phyloP scores from a whole-genome alignment of 2,888 invertebrate species.

The Machimus rusticus region DNA sequence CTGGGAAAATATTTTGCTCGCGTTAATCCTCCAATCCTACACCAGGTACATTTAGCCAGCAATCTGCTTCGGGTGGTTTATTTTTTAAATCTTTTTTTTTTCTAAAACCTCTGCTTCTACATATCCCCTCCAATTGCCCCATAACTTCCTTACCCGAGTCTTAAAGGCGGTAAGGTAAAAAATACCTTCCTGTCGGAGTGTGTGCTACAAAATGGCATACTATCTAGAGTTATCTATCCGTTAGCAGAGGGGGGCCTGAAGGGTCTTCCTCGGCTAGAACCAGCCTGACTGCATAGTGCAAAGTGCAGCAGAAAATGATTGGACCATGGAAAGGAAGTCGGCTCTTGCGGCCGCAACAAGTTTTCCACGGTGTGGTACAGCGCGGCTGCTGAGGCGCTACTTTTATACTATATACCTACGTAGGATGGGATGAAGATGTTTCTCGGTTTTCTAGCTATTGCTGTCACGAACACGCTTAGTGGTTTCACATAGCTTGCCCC shows the following conservation, averaged over 20 bases:
- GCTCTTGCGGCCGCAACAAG: slow-evolving; percentile 30
- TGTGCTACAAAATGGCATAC: neutral
- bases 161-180: neutral
- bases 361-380: neutral
- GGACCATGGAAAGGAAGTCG: slow-evolving; percentile 27
- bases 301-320: neutral
- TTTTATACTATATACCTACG: neutral
- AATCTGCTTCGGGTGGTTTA: neutral
- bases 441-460: neutral
- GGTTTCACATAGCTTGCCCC: neutral
- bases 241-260: neutral
- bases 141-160: neutral
- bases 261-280: neutral
- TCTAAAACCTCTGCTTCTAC: neutral
- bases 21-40: slow-evolving; percentile 6
- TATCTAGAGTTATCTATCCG: neutral
- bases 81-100: neutral
- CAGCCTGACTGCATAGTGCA: neutral
- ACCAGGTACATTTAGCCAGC: neutral
- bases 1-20: neutral
- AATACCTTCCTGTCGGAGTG: neutral
- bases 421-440: neutral
- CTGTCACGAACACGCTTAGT: neutral
- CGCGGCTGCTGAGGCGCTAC: neutral
- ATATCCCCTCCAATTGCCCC: neutral